Base-by-base conservation (phyloP, 37 sponge, comb jelly and placozoan species). In the Mnemiopsis leidyi region DNA sequence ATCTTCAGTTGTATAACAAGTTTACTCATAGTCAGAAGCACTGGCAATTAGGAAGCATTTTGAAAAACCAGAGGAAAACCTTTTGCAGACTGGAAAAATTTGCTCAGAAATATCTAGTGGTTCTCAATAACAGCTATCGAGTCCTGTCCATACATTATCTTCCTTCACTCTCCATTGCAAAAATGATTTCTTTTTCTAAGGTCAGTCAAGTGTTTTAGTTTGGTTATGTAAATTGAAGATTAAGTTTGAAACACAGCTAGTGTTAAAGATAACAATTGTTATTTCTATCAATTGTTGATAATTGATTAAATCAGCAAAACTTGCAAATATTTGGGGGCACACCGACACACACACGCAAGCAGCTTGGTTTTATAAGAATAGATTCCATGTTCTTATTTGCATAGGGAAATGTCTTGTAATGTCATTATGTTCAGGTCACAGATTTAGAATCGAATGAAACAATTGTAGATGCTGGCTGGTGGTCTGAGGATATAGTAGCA, bases 401-500 rank as follows among this genome's bases (percentile, higher is more conserved):
- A n/a, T n/a, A n/a, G n/a, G n/a, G n/a, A n/a, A n/a, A n/a, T n/a
- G n/a, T 61, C 68, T 21, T 61, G 68, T 21, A 61, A 61, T 61
- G 18, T 21, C 9, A 21, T 21, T 21, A 21, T 61, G 9, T 71
- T 13, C 48, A 85, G 90, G 36, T 85, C 16, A 21, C 61, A 25
- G 61, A 85, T 23, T 33, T 85, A 20, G 90, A 25, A 13, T 35
- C 40, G 5, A 9, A 35, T 29, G 90, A 85, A 18, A 40, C 61
- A 23, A 39, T 85, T 40, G 61, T 38, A 0, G 61, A 40, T 85
- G 61, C 24, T 36, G 90, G 61, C 2, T 85, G 90, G 90, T 85
- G 90, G 90, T 38, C 61, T 38, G 61, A 85, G 23, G 90, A 85
- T 26, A 85, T 40, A 23, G 25, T 85, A 25, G 90, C 90, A 25